These are phyloP conservation scores for Globia sparganii DNA, from an alignment of 2,888 invertebrate genomes.

Conservation along the genomic window DNA sequence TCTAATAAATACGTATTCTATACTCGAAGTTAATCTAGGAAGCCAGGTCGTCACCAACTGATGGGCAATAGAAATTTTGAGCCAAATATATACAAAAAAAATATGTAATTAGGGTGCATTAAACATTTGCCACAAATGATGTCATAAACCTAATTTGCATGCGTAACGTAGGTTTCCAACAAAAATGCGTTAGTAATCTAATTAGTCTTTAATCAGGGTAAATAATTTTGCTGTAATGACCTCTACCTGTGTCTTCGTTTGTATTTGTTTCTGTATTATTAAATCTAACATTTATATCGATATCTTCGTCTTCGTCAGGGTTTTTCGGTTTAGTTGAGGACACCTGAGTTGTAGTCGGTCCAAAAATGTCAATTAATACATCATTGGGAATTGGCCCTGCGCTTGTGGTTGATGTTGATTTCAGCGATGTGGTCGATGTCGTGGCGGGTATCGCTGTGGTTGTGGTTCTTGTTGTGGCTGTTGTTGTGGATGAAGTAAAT, in stretches of 20 bases:
- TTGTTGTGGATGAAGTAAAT: constrained; percentile 23
- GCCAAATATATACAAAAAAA: constrained; percentile 40
- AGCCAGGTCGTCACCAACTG: constrained; percentile 35
- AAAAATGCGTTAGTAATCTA: constrained; percentile 63
- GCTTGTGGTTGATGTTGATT: constrained; percentile 8
- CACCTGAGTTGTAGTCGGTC: background rate
- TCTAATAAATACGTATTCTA: background rate
- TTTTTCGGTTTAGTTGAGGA: constrained; percentile 9
- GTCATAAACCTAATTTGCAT: constrained; percentile 27
- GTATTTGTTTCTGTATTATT: background rate
- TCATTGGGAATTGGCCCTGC: constrained; percentile 27
- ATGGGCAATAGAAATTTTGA: background rate
- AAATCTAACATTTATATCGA: constrained; percentile 55
- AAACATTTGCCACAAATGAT: constrained; percentile 43
- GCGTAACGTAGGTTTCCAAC: constrained; percentile 36
- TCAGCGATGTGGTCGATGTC: background rate
- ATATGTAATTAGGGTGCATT: constrained; percentile 24
- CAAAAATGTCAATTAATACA: constrained; percentile 45
- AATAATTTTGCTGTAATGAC: constrained; percentile 27
- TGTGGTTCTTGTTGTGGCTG: too few relatives aligned
- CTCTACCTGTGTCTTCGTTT: background rate
- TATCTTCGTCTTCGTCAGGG: constrained; percentile 38
- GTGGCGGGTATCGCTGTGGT: background rate
- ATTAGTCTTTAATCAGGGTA: constrained; percentile 59
- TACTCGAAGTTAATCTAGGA: background rate